Percentiles rank a stretch among this genome's conserved stretches.
phyloP scores from a whole-genome alignment of 2,797 vertebrate species.

The Lateolabrax maculatus region DNA sequence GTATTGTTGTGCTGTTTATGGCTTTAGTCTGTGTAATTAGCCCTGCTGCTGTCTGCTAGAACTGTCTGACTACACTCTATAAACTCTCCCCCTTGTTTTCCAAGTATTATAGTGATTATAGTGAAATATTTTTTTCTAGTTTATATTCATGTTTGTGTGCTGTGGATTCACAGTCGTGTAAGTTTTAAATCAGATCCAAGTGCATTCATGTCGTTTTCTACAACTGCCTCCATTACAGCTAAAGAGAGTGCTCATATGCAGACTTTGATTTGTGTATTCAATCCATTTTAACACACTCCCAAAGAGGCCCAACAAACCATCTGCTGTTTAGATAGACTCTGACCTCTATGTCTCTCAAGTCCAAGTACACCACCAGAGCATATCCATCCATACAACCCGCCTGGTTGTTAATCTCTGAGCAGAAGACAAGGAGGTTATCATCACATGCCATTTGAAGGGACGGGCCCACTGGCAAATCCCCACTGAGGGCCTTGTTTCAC shows the following conservation, averaged over 20 bases:
- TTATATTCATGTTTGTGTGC: constrained; percentile 15
- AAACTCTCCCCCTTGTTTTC: constrained; percentile 4
- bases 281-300: constrained; percentile 64
- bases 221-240: constrained; percentile 31
- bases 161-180: neutral
- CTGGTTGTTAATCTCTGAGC: constrained; percentile 65
- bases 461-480: constrained; percentile 57
- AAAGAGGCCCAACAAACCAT: constrained; percentile 75
- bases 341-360: constrained; percentile 72
- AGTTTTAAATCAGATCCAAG: constrained; percentile 17
- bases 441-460: constrained; percentile 65
- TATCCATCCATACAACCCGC: constrained; percentile 58
- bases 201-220: constrained; percentile 10
- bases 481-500: constrained; percentile 52
- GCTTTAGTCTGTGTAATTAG: constrained; percentile 49
- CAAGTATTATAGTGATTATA: constrained; percentile 12
- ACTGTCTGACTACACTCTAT: constrained; percentile 11
- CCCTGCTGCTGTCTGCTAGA: constrained; percentile 29
- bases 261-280: constrained; percentile 57
- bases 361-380: constrained; percentile 61
- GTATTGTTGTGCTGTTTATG: constrained; percentile 35
- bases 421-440: constrained; percentile 73
- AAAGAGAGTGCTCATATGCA: constrained; percentile 32
- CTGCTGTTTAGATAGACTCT: constrained; percentile 84
- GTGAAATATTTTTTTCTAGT: constrained; percentile 8